These are phyloP conservation scores for Panurus biarmicus DNA, from an alignment of 2,113 vertebrate genomes.

Conservation along the genomic window DNA sequence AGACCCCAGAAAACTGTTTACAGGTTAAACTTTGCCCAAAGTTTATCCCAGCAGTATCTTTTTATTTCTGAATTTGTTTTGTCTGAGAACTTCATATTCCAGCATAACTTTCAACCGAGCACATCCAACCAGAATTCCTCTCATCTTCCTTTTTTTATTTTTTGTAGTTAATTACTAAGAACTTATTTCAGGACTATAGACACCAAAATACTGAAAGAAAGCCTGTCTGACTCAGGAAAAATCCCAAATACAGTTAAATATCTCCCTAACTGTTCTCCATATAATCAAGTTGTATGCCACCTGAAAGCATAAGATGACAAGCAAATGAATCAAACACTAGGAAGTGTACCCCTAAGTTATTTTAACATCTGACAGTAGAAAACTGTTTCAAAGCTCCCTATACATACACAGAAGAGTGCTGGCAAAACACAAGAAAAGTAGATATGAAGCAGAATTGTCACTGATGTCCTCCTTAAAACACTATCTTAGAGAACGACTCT, in stretches of 20 bases:
- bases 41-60: background rate
- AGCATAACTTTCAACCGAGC: background rate
- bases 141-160: background rate
- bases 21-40: background rate
- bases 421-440: background rate
- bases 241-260: background rate
- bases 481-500: background rate
- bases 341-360: background rate
- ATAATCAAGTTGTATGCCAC: background rate
- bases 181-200: background rate
- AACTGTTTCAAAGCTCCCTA: background rate
- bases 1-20: background rate
- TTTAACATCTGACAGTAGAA: background rate
- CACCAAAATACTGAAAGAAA: background rate
- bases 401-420: background rate
- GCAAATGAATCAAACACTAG: background rate
- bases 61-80: background rate
- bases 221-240: background rate
- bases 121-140: background rate
- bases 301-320: background rate
- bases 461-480: constrained; percentile 1
- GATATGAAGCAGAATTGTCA: background rate
- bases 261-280: background rate
- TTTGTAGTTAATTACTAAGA: background rate
- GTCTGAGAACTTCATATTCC: background rate